Evolutionary conservation across 1,140 invertebrate species (phyloP), one percentile per base, ranked within the genome.

Genomic region (Nephila pilipes): DNA sequence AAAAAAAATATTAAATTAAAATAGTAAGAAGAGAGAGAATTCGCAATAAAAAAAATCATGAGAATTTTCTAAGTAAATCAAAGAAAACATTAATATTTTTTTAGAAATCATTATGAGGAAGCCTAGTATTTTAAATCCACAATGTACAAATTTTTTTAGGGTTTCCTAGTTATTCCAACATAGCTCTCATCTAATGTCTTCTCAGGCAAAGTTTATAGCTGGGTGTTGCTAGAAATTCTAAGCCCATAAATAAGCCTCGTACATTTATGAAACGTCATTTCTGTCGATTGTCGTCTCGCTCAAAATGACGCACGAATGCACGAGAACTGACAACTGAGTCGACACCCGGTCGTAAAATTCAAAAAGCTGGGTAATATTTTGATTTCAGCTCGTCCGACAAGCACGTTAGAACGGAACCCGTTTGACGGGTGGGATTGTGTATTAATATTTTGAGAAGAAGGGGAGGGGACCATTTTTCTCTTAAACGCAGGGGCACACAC

Each of bases 311-410:
- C 46, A 54, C 46, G 5, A 46, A 10, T 38, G 57, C 85, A 75
- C 87, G 14, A 32, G 36, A 46, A 10, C 20, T 54, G 25, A 79
- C 38, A 29, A 36, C 46, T 20, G 25, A 79, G 32, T 36, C 38
- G 69, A 90, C 54, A 57, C 25, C 25, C 22, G 55, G 88, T 90
- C 88, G 55, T 90, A 90, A 90, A 90, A 58, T 55, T 18, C 25
- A 18, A 29, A 58, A 58, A 75, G 69, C 16, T 75, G 55, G 55
- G 46, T n/a, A 55, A 79, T 80, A 90, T 90, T 79, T 90, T 79
- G 88, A 90, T 57, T 69, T 65, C 88, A 12, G 12, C 69, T 79
- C 57, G 69, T 80, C 87, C 38, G 25, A 55, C 0, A 38, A 69
- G 87, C 87, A 90, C 69, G 69, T 58, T 55, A 58, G 18, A 79